phyloP scores from a whole-genome alignment of 2,797 vertebrate species.

The Orientallactaga sibirica region DNA sequence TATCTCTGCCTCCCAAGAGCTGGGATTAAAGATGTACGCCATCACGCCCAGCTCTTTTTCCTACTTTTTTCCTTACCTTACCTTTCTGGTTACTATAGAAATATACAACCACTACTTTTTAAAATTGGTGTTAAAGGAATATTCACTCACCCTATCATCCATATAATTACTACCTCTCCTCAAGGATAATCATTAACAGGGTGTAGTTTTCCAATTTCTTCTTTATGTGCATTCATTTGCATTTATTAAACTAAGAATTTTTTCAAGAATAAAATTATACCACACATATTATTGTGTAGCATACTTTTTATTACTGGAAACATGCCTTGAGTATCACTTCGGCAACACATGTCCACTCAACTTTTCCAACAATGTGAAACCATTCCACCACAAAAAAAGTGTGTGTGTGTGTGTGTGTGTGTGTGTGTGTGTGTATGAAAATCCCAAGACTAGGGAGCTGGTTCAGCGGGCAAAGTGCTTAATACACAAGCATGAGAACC shows the following conservation, averaged over 20 bases:
- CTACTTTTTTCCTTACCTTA: conserved; percentile 36
- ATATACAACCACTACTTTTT: conserved; percentile 19
- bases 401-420: too few species aligned
- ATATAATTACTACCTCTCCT: conserved; percentile 64
- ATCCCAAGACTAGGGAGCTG: too few species aligned
- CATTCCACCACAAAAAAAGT: not conserved
- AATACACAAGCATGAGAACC: too few species aligned
- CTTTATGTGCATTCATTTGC: conserved; percentile 33
- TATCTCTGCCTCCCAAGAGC: too few species aligned
- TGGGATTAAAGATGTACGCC: too few species aligned
- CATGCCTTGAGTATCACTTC: conserved; percentile 10
- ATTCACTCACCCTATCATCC: conserved; percentile 50
- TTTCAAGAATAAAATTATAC: conserved; percentile 31
- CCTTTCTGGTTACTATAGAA: conserved; percentile 64
- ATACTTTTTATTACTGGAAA: not conserved
- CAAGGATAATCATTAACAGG: conserved; percentile 64
- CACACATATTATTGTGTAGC: not conserved
- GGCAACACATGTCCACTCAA: not conserved
- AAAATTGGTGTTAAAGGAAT: conserved; percentile 53
- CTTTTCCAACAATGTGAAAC: not conserved
- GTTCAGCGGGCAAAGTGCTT: too few species aligned
- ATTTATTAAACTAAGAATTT: conserved; percentile 58
- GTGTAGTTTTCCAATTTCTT: conserved; percentile 55
- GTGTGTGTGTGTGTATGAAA: too few species aligned
- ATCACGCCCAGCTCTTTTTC: not conserved